Percentiles rank a stretch among this genome's conserved stretches.
Conservation (phyloP, 30 jellyfish, hydroid and myxozoan species). For the Nemopilema nomurai region DNA sequence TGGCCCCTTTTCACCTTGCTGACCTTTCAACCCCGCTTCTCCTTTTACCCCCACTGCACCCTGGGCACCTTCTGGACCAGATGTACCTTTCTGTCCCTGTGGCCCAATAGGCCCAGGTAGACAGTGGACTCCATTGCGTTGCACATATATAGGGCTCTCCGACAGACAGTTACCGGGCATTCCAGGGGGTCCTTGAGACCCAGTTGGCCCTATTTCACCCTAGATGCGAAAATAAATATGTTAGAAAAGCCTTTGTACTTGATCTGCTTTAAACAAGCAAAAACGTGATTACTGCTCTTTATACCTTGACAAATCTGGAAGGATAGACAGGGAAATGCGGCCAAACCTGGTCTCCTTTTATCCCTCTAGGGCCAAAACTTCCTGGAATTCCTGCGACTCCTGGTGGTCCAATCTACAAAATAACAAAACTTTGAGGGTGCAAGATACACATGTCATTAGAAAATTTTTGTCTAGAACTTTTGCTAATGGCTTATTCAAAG, state of each 20-base stretch:
- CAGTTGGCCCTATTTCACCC: conserved; percentile 75
- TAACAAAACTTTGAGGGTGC: neutral
- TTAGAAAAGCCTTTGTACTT: too few species aligned
- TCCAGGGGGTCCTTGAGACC: conserved; percentile 85
- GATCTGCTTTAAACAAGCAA: too few species aligned
- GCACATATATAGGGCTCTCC: conserved; percentile 51
- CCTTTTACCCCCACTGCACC: conserved; percentile 87
- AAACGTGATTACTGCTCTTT: too few species aligned
- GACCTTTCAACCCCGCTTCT: conserved; percentile 63
- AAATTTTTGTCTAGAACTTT: too few species aligned
- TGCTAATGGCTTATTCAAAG: too few species aligned
- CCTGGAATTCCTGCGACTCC: conserved; percentile 36
- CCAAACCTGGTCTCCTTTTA: conserved; percentile 57
- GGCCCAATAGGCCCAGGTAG: conserved; percentile 85
- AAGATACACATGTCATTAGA: too few species aligned
- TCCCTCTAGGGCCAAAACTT: conserved; percentile 36
- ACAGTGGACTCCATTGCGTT: conserved; percentile 75
- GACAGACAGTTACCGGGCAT: conserved; percentile 75
- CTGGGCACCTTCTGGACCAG: conserved; percentile 67
- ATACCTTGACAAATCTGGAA: too few species aligned
- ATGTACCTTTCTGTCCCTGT: conserved; percentile 59
- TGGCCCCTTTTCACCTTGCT: conserved; percentile 78
- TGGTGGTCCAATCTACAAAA: conserved; percentile 33
- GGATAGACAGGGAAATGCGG: too few species aligned
- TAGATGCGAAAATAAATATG: neutral